Evolutionary conservation across 2,888 invertebrate genomes (phyloP), one percentile per base, ranked within the genome.

Genomic region (Hirtodrosophila alboralis): DNA sequence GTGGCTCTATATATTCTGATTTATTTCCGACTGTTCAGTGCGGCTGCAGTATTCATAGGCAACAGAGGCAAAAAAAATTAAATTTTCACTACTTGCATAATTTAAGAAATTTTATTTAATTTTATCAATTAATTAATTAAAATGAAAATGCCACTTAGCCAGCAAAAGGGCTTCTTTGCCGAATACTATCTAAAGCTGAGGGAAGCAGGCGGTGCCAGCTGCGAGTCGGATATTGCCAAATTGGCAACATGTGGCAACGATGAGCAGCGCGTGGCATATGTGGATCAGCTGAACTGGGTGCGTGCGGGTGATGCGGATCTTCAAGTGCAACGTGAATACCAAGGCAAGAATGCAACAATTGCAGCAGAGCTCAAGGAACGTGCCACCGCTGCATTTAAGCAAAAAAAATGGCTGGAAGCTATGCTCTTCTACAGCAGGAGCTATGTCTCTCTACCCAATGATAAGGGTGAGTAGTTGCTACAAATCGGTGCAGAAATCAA

Each of bases 381-480:
- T 57, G 96, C 96, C 2, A 96, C 96, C 84, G 91, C 92, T 60
- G 93, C 93, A 4, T 96, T 96, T 77, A 94, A 93, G 71, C 93
- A 92, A 74, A 94, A 94, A 47, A 93, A 95, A 71, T 95, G 94
- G 92, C 86, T 90, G 23, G 93, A 92, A 73, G 95, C 96, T 1
- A 91, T 96, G 87, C 91, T 93, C 26, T 89, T 93, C 34, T 97
- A 96, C 89, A 94, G 93, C 58, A 92, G 93, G 75, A 94, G 94
- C 68, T 94, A 95, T 85, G 89, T 94, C 16, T 90, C 92, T 43
- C 92, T 94, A 87, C 95, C 96, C 8, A 92, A 92, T 57, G 93
- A 93, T 75, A 92, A 93, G 90, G 93, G 96, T 95, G 91, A 37
- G 66, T 44, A 9, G 13, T 21, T 21, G 18, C n/a, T n/a, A n/a